These are phyloP conservation scores for Hoplostethus mediterraneus DNA, from an alignment of 2,797 vertebrate species.

Conservation along the genomic window DNA sequence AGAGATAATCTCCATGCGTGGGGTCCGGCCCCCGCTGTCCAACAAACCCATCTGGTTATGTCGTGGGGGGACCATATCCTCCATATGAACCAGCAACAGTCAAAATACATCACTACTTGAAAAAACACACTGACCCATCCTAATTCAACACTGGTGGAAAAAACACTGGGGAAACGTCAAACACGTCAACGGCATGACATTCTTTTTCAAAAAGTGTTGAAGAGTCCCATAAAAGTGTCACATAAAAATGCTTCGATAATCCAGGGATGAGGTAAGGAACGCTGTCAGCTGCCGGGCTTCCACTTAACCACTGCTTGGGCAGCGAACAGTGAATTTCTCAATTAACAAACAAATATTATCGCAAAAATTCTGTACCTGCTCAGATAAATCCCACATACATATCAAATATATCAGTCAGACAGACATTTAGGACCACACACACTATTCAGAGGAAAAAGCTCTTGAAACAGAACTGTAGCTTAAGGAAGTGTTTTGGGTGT, in stretches of 20 bases:
- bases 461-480: too few relatives aligned
- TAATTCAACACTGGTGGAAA: slow-evolving; percentile 12
- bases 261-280: neutral
- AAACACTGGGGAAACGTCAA: slow-evolving; percentile 16
- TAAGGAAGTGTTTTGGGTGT: neutral
- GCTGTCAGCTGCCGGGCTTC: slow-evolving; percentile 18
- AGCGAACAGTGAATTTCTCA: neutral
- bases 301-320: neutral
- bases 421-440: neutral
- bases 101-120: slow-evolving; percentile 43
- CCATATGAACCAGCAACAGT: slow-evolving; percentile 36
- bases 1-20: slow-evolving; percentile 56
- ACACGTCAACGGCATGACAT: slow-evolving; percentile 17
- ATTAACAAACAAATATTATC: neutral
- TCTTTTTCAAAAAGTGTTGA: slow-evolving; percentile 24
- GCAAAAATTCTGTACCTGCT: neutral
- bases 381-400: neutral
- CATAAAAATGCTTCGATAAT: slow-evolving; percentile 45
- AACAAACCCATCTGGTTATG: slow-evolving; percentile 51
- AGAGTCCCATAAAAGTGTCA: slow-evolving; percentile 39
- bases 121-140: neutral
- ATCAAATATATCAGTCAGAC: neutral
- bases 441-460: neutral
- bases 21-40: slow-evolving; percentile 45
- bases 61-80: slow-evolving; percentile 22